Conservation (phyloP, 2,113 vertebrate species). For the Thomomys bottae region DNA sequence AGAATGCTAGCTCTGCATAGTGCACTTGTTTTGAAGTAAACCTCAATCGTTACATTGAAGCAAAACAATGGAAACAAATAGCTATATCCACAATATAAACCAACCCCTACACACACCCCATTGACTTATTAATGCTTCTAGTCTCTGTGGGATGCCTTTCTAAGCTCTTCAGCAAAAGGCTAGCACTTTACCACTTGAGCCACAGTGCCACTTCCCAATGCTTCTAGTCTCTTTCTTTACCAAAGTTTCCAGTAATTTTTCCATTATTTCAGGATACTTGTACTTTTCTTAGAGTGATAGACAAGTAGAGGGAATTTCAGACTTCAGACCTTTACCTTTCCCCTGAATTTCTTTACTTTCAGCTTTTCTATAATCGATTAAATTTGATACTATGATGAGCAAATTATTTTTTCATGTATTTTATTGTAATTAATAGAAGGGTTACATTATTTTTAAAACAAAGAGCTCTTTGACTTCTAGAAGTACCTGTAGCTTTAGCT, state of each 20-base stretch:
- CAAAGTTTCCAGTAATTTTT: background rate
- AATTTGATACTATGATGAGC: constrained; percentile 10
- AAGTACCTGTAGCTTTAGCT: background rate
- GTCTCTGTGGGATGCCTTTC: too few relatives aligned
- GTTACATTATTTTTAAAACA: too few relatives aligned
- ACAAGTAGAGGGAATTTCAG: background rate
- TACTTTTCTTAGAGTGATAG: constrained; percentile 20
- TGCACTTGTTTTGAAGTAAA: background rate
- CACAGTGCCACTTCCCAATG: too few relatives aligned
- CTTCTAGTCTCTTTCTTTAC: background rate
- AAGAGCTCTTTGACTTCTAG: background rate
- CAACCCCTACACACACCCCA: background rate
- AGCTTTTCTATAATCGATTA: constrained; percentile 18
- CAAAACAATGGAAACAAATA: constrained; percentile 32
- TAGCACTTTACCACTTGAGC: too few relatives aligned
- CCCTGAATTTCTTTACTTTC: constrained; percentile 29
- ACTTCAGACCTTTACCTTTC: constrained; percentile 16
- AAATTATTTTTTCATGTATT: background rate
- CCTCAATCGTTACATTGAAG: background rate
- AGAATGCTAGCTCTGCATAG: too few relatives aligned
- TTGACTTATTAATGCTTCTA: background rate
- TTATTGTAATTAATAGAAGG: too few relatives aligned
- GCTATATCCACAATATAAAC: background rate
- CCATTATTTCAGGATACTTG: background rate
- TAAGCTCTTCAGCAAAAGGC: too few relatives aligned